Conservation (phyloP, 2,113 vertebrate genomes). For the Centrocercus urophasianus region DNA sequence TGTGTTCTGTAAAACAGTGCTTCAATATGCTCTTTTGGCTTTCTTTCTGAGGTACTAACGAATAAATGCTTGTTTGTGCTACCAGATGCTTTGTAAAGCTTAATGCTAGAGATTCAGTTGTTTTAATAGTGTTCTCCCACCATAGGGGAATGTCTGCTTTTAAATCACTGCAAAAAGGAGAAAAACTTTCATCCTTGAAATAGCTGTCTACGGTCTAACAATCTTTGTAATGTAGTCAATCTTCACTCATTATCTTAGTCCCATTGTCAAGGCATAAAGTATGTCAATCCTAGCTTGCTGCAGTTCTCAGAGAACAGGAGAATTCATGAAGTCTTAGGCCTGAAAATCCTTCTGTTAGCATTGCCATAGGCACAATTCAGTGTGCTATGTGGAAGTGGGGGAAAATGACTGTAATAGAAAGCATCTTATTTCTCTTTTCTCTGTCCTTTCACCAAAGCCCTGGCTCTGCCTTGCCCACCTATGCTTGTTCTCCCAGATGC, state of each 20-base stretch:
- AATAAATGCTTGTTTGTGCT: background rate
- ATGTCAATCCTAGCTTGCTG: background rate
- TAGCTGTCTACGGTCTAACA: background rate
- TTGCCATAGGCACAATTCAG: background rate
- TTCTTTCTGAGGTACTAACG: background rate
- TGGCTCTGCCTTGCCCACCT: background rate
- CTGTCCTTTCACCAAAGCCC: background rate
- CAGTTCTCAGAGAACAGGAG: background rate
- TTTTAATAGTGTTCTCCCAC: background rate
- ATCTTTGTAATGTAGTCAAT: background rate
- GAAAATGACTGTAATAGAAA: background rate
- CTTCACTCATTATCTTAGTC: background rate
- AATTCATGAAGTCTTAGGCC: background rate
- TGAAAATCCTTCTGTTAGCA: background rate
- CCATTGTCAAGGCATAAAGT: background rate
- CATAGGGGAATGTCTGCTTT: background rate
- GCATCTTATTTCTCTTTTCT: background rate
- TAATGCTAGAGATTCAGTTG: background rate
- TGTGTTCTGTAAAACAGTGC: background rate
- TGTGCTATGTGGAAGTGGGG: fast-evolving
- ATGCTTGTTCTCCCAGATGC: background rate
- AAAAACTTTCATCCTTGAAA: background rate
- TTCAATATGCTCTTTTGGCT: background rate
- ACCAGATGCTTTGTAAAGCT: background rate
- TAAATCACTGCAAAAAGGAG: background rate